Evolutionary conservation across 2,797 vertebrate genomes (phyloP).

Genomic region (Arvicola amphibius): DNA sequence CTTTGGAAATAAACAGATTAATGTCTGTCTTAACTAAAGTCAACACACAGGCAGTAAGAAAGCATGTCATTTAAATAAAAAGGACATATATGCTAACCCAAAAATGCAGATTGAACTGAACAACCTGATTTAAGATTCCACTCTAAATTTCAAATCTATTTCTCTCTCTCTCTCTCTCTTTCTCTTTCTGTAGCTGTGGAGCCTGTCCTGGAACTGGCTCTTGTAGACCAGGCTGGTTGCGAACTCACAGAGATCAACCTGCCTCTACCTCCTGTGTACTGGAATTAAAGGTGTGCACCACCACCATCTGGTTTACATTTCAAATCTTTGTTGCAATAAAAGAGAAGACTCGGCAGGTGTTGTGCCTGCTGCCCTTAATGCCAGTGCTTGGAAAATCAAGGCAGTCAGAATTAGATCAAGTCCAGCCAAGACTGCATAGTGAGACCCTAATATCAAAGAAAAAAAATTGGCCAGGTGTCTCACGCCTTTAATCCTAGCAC

Average conservation of each 20-base stretch:
- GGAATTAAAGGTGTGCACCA: too few relatives aligned
- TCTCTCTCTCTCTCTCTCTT: too few relatives aligned
- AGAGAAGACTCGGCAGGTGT: background rate
- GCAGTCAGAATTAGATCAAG: background rate
- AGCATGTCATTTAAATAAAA: background rate
- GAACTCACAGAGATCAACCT: too few relatives aligned
- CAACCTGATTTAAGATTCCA: slow-evolving; percentile 18
- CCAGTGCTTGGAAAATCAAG: background rate
- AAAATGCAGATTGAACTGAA: background rate
- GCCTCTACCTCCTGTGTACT: too few relatives aligned
- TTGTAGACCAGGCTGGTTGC: too few relatives aligned
- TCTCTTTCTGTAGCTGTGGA: too few relatives aligned
- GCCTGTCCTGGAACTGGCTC: too few relatives aligned
- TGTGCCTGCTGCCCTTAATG: background rate
- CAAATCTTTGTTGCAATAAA: slow-evolving; percentile 38
- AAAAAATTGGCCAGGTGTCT: too few relatives aligned
- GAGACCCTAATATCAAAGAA: background rate
- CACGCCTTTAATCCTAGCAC: too few relatives aligned
- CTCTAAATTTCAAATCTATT: slow-evolving; percentile 34
- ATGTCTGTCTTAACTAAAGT: background rate
- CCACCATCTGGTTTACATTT: background rate
- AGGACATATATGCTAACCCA: background rate
- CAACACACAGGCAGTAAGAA: slow-evolving; percentile 15
- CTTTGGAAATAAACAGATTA: slow-evolving; percentile 35
- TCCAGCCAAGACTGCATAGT: background rate